Base-by-base conservation (phyloP, 1,140 invertebrate genomes). In the Maconellicoccus hirsutus region DNA sequence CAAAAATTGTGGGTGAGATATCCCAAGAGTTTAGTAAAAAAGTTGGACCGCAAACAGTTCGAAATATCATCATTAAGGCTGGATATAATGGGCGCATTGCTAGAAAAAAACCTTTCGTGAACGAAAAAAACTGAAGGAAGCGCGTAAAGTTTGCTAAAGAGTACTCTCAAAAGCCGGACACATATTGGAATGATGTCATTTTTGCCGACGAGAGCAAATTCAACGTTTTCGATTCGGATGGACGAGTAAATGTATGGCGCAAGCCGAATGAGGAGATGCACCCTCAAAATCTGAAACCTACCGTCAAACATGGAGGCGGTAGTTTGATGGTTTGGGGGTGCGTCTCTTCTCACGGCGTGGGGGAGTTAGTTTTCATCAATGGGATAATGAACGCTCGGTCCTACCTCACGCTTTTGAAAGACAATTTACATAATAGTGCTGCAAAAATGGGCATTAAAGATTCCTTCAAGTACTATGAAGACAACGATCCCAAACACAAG, bases 241-340 rank as follows among this genome's bases (percentile, higher is more conserved):
- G 61, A 7, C n/a, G 61, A 1, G 3, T 22, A 23, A 25, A 7
- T 19, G 61, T 66, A 66, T 66, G 61, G 61, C 10, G 38, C 38
- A 70, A 39, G 39, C 27, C 22, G 22, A 70, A 70, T 52, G 42
- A 52, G n/a, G 6, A 38, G 33, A 7, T 52, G 42, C 6, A 52
- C n/a, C 42, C 42, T 3, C 39, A 75, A 71, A 75, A 77, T 72
- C 73, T 76, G 38, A 70, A 73, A 23, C 26, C 74, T 29, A 81
- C 79, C 1, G 76, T 81, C 3, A 81, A 81, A 71, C 76, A 79
- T 71, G 75, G 78, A 61, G 75, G 77, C 26, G 66, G 29, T 42
- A n/a, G 63, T 77, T 1, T 33, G 4, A 78, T 80, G 77, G 76
- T 78, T 8, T 80, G 78, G 77, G 77, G 76, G 3, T 76, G 73